A percentile compares a stretch with the other conserved stretches of the same genome.
These are phyloP conservation scores for Temnothorax longispinosus DNA, from an alignment of 1,140 invertebrate species.

Conservation along the genomic window DNA sequence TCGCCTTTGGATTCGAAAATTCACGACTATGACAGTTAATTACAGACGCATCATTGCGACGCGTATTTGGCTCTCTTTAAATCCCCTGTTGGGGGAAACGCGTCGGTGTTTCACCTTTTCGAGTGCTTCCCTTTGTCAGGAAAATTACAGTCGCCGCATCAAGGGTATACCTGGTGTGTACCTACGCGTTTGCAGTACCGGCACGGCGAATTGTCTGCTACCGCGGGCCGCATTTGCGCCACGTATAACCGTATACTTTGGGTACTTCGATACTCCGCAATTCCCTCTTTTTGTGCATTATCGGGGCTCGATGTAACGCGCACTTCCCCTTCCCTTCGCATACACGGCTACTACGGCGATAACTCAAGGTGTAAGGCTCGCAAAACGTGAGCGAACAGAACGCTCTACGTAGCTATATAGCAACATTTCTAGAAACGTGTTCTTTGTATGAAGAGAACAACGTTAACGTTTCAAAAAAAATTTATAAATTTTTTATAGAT, in stretches of 20 bases:
- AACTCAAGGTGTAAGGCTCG: constrained; percentile 13
- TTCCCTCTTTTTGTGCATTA: constrained; percentile 62
- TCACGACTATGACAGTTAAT: constrained; percentile 13
- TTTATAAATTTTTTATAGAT: neutral
- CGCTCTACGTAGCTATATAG: neutral
- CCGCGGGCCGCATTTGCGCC: constrained; percentile 44
- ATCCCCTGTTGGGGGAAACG: neutral
- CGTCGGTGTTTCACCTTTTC: constrained; percentile 8
- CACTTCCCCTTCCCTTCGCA: constrained; percentile 38
- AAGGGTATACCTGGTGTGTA: constrained; percentile 40
- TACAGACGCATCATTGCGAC: constrained; percentile 6
- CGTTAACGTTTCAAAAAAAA: neutral
- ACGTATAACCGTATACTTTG: constrained; percentile 64
- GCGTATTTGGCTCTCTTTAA: neutral
- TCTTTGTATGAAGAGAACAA: too few relatives aligned
- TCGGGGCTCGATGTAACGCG: constrained; percentile 32
- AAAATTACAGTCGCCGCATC: constrained; percentile 56
- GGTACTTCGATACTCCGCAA: constrained; percentile 68
- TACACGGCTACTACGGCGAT: neutral
- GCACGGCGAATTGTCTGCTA: constrained; percentile 40
- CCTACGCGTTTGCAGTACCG: constrained; percentile 37
- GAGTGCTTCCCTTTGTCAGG: constrained; percentile 38
- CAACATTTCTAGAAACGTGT: constrained; percentile 7
- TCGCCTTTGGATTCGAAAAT: neutral
- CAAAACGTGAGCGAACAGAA: constrained; percentile 23